Conservation (phyloP, 37 sponge, comb jelly and placozoan genomes). For the Petrosia ficiformis region DNA sequence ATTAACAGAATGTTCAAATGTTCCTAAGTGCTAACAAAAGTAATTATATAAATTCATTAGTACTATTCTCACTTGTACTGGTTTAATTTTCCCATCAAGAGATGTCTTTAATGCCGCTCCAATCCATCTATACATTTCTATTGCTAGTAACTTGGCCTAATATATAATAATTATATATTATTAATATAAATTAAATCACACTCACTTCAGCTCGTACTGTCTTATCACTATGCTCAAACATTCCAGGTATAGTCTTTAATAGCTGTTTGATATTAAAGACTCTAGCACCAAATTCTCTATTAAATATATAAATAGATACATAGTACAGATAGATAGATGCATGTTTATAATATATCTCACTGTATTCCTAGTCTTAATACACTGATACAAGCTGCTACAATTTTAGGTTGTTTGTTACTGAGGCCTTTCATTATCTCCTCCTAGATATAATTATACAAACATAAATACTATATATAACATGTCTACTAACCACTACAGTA, state of each 20-base stretch:
- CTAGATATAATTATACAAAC: slow-evolving; percentile 12
- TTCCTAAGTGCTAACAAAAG: no score
- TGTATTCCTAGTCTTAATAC: slow-evolving; percentile 43
- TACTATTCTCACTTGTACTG: slow-evolving; percentile 52
- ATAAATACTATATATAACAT: neutral
- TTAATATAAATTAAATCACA: neutral
- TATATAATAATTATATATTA: neutral
- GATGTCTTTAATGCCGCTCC: slow-evolving; percentile 59
- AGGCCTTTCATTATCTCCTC: slow-evolving; percentile 81
- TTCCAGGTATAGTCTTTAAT: slow-evolving; percentile 62
- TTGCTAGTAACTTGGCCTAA: slow-evolving; percentile 70
- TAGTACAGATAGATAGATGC: neutral
- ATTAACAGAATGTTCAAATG: no score
- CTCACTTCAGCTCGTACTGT: slow-evolving; percentile 83
- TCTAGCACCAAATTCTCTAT: slow-evolving; percentile 84
- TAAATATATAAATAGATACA: no score
- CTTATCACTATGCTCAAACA: slow-evolving; percentile 92
- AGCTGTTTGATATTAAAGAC: slow-evolving; percentile 80
- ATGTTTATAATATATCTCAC: slow-evolving; percentile 27
- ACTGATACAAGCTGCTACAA: slow-evolving; percentile 73
- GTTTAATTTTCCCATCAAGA: slow-evolving; percentile 63
- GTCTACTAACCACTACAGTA: slow-evolving; percentile 49
- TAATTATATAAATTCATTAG: no score
- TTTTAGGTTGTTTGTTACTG: slow-evolving; percentile 90
- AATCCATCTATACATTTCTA: slow-evolving; percentile 84